These are phyloP conservation scores for Sebastes elongatus DNA, from an alignment of 2,797 vertebrate genomes.

Conservation along the genomic window DNA sequence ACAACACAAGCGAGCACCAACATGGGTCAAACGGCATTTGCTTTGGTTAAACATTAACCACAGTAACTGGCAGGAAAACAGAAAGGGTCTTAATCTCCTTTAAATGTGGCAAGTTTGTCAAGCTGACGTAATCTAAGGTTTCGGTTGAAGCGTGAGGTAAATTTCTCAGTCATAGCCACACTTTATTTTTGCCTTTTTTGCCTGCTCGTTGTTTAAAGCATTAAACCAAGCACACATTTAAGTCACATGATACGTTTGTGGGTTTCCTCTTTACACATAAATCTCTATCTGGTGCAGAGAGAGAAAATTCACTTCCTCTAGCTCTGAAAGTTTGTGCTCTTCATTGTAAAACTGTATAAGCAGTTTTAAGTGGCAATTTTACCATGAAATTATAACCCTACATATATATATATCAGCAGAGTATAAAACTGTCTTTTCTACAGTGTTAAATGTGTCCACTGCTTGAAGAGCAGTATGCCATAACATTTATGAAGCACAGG, in stretches of 20 bases:
- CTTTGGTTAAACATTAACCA: constrained; percentile 72
- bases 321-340: not conserved
- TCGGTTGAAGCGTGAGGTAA: constrained; percentile 15
- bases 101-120: not conserved
- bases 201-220: not conserved
- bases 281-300: not conserved
- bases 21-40: constrained; percentile 17
- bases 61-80: not conserved
- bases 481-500: not conserved
- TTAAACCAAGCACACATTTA: not conserved
- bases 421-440: not conserved
- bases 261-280: not conserved
- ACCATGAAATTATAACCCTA: not conserved
- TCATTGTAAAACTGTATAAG: not conserved
- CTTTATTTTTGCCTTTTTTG: not conserved
- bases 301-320: not conserved
- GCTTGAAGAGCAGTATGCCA: not conserved
- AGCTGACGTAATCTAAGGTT: constrained; percentile 19
- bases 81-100: constrained; percentile 4
- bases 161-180: not conserved
- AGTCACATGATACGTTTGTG: not conserved
- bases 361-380: not conserved
- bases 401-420: not conserved
- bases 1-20: not conserved
- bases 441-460: not conserved